Evolutionary conservation across 2,888 invertebrate genomes (phyloP).

Genomic region (Torymus aiolomorphi): DNA sequence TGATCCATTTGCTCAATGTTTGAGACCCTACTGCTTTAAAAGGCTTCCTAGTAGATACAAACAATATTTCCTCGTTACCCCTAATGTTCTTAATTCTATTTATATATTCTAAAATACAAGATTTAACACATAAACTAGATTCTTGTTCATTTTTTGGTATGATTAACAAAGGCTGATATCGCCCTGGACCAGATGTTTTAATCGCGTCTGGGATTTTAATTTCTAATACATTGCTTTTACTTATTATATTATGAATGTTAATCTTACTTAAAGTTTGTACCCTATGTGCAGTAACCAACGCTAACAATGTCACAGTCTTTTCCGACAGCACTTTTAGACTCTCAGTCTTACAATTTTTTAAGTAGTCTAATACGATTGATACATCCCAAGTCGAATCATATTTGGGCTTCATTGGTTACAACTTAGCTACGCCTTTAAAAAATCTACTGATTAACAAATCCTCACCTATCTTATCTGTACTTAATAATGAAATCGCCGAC

Average conservation of each 20-base stretch:
- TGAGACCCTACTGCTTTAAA: background rate
- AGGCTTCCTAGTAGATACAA: constrained; percentile 23
- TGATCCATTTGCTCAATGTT: constrained; percentile 30
- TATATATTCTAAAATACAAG: constrained; percentile 1
- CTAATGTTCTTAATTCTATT: constrained; percentile 8
- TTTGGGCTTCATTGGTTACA: constrained; percentile 48
- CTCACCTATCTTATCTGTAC: constrained; percentile 24
- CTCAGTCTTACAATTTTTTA: too few species aligned
- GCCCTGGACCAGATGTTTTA: constrained; percentile 24
- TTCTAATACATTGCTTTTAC: constrained; percentile 1
- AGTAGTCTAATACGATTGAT: constrained; percentile 34
- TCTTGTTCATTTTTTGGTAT: constrained; percentile 7
- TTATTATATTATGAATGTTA: constrained; percentile 17
- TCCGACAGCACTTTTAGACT: too few species aligned
- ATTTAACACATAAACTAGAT: constrained; percentile 5
- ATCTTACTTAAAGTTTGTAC: constrained; percentile 25
- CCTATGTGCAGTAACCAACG: constrained; percentile 17
- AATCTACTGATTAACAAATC: constrained; percentile 40
- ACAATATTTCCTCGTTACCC: background rate
- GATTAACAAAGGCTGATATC: constrained; percentile 12
- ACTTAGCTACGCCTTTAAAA: constrained; percentile 52
- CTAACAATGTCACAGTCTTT: constrained; percentile 40
- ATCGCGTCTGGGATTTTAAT: constrained; percentile 34
- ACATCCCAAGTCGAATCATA: constrained; percentile 55
- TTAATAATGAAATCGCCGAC: too few species aligned